These are phyloP conservation scores for Temnothorax unifasciatus DNA, from an alignment of 2,888 invertebrate species.

Conservation along the genomic window DNA sequence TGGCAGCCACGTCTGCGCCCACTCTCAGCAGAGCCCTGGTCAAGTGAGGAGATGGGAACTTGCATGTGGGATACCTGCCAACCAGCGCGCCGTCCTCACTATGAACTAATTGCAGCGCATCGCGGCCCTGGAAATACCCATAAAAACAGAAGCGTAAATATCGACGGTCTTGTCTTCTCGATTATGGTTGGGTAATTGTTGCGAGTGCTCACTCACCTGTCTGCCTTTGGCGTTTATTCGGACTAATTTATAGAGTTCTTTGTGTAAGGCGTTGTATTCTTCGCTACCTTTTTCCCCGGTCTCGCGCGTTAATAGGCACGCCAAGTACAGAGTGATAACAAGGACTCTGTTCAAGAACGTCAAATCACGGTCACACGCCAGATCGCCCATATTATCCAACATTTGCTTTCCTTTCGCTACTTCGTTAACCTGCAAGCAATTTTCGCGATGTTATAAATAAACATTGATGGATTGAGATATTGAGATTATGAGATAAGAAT, in stretches of 20 bases:
- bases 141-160: background rate
- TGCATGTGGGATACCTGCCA: conserved; percentile 90
- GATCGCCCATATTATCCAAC: conserved; percentile 87
- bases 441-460: background rate
- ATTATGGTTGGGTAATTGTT: background rate
- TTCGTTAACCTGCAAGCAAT: conserved; percentile 88
- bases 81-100: conserved; percentile 91
- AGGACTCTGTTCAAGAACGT: conserved; percentile 94
- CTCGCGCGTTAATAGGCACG: conserved; percentile 91
- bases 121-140: conserved; percentile 88
- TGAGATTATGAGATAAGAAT: background rate
- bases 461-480: background rate
- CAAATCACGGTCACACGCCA: conserved; percentile 91
- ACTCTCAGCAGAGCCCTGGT: conserved; percentile 92
- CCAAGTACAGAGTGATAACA: conserved; percentile 94
- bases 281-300: conserved; percentile 87
- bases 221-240: conserved; percentile 90
- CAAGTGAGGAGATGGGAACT: conserved; percentile 90
- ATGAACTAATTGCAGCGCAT: conserved; percentile 94
- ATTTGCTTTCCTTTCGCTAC: conserved; percentile 90
- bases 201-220: conserved; percentile 72
- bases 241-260: conserved; percentile 92
- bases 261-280: conserved; percentile 89
- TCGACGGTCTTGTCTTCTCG: too few relatives aligned
- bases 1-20: conserved; percentile 93